Evolutionary conservation across 2,797 vertebrate genomes (phyloP).

Genomic region (Gallinago stenura): DNA sequence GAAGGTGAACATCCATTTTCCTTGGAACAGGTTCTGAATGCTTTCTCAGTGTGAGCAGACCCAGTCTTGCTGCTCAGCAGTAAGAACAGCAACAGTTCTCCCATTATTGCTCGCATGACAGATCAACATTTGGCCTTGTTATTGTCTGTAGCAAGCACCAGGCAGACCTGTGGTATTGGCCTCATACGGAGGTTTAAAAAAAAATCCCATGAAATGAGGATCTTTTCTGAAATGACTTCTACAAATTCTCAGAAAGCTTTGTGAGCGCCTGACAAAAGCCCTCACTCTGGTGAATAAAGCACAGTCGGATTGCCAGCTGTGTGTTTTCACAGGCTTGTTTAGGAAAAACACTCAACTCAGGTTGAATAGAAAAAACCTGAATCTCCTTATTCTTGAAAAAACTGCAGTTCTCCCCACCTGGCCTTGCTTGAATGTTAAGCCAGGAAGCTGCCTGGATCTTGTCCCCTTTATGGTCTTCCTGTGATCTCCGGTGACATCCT

Average conservation of each 20-base stretch:
- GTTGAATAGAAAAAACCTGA: neutral
- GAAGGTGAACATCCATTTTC: neutral
- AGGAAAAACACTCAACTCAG: neutral
- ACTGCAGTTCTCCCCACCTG: neutral
- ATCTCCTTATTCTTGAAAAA: neutral
- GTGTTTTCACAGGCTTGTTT: constrained; percentile 29
- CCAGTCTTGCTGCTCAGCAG: neutral
- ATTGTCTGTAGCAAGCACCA: neutral
- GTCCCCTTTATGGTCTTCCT: neutral
- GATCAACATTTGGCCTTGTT: neutral
- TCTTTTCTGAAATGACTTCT: constrained; percentile 35
- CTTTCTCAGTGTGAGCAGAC: neutral
- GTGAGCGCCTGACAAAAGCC: constrained; percentile 36
- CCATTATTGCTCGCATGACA: neutral
- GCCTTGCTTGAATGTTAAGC: constrained; percentile 19
- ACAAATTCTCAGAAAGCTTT: constrained; percentile 43
- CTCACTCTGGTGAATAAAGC: constrained; percentile 2
- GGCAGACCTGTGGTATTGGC: neutral
- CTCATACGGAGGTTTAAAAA: neutral
- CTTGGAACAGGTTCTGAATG: neutral
- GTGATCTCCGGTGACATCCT: neutral
- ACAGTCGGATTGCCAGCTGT: constrained; percentile 28
- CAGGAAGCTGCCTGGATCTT: neutral
- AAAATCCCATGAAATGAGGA: neutral
- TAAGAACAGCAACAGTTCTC: neutral